Evolutionary conservation across 1,140 invertebrate genomes (phyloP), one percentile per base, ranked within the genome.

Genomic region (Aphis gossypii): DNA sequence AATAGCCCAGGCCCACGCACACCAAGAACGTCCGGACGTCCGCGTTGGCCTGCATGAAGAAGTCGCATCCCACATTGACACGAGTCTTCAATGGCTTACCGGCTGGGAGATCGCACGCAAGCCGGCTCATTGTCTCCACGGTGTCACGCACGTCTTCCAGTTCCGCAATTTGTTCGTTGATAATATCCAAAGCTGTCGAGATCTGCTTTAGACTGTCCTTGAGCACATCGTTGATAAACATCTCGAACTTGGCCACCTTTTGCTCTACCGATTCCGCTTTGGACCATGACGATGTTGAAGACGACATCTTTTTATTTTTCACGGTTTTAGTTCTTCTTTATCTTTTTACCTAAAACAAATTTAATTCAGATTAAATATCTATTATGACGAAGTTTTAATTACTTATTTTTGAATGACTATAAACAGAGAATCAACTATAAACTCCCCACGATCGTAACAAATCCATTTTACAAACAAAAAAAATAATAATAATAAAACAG

Each of bases 11-110:
- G 23, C 98, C 98, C 94, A 98, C 95, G 94, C 97, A 96, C n/a
- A 98, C 95, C 84, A 97, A 95, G 90, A 98, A 96, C 48, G 95
- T 96, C 0, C 96, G 96, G 90, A 97, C 96, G 95, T 98, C 96
- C 0, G 98, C 96, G 94, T 96, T 96, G 76, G 97, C 97, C 95
- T 97, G 96, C 94, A 97, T 96, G 94, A 97, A 97, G 88, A 97
- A 97, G 95, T 97, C 97, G 94, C 97, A 97, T 38, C 97, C 97
- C 54, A 98, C 94, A 95, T 98, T 97, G 41, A 98, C 96, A 96
- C 98, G 97, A 0, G 97, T 97, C 95, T 98, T 98, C 60, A 97
- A 96, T 25, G 97, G 97, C 8, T 86, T 93, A 48, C 82, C 92
- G 35, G 46, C 48, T 14, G 92, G 92, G 18, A 48, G 23, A 88